phyloP scores from a whole-genome alignment of 2,113 vertebrate genomes.

The Columba janthina region DNA sequence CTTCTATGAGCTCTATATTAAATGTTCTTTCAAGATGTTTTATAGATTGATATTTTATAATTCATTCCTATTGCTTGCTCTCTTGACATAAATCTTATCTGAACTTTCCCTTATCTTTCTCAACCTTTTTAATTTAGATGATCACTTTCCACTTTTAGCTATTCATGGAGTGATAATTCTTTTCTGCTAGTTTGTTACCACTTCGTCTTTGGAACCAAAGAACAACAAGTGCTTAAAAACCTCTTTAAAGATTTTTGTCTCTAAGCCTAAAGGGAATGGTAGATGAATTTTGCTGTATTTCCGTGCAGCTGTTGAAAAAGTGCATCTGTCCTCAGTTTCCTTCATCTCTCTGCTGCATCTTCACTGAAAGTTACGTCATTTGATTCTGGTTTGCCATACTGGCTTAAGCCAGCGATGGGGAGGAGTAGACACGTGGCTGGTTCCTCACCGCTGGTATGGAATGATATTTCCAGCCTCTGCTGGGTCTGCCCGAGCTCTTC shows the following conservation, averaged over 20 bases:
- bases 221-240: not conserved
- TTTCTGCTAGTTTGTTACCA: not conserved
- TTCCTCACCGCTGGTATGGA: not conserved
- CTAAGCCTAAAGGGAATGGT: not conserved
- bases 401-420: not conserved
- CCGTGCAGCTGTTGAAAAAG: fast-evolving
- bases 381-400: not conserved
- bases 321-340: not conserved
- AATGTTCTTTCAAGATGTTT: not conserved
- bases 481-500: not conserved
- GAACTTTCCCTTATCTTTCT: conserved; percentile 18
- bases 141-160: conserved; percentile 21
- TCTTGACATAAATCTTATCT: not conserved
- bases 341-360: not conserved
- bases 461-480: not conserved
- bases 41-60: conserved; percentile 22
- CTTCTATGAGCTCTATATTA: not conserved
- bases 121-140: conserved; percentile 16
- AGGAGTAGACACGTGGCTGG: not conserved
- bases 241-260: not conserved
- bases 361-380: not conserved
- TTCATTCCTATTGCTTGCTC: not conserved
- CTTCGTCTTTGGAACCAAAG: not conserved
- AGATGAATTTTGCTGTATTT: not conserved
- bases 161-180: not conserved